Percentiles rank a stretch among this genome's conserved stretches.
Evolutionary conservation across 2,113 vertebrate genomes (phyloP).

Genomic region (Albula glossodonta): DNA sequence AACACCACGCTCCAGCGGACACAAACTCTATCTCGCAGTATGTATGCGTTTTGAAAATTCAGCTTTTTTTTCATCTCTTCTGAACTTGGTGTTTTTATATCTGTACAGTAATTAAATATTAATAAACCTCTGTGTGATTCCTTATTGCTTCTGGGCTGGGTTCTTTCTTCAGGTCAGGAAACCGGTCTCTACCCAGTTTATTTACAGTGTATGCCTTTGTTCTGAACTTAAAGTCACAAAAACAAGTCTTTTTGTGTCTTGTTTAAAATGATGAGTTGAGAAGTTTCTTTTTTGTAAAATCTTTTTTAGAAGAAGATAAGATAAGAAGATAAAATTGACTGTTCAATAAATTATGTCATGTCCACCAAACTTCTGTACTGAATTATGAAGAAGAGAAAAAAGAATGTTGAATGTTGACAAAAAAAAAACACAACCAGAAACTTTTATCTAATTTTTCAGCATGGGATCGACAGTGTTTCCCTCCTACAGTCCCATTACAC

Average conservation of each 20-base stretch:
- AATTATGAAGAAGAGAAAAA: neutral
- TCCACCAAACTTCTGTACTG: neutral
- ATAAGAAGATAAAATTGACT: neutral
- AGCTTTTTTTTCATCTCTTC: neutral
- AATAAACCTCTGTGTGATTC: conserved; percentile 24
- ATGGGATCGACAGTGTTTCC: neutral
- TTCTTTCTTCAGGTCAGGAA: neutral
- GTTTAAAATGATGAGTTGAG: neutral
- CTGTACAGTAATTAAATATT: conserved; percentile 45
- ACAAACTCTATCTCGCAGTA: neutral
- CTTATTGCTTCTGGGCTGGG: conserved; percentile 12
- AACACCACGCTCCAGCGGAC: neutral
- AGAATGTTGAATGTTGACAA: neutral
- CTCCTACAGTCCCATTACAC: neutral
- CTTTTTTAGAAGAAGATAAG: too few relatives aligned
- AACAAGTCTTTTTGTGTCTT: neutral
- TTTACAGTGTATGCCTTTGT: neutral
- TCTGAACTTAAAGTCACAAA: neutral
- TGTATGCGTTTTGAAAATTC: neutral
- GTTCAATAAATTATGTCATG: neutral
- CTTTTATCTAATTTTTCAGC: neutral
- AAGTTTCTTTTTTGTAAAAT: neutral
- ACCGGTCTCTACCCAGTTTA: neutral
- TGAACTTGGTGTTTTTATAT: conserved; percentile 13
- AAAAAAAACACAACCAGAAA: neutral